Conservation (phyloP, 2,888 invertebrate species). For the Tinea semifulvella region DNA sequence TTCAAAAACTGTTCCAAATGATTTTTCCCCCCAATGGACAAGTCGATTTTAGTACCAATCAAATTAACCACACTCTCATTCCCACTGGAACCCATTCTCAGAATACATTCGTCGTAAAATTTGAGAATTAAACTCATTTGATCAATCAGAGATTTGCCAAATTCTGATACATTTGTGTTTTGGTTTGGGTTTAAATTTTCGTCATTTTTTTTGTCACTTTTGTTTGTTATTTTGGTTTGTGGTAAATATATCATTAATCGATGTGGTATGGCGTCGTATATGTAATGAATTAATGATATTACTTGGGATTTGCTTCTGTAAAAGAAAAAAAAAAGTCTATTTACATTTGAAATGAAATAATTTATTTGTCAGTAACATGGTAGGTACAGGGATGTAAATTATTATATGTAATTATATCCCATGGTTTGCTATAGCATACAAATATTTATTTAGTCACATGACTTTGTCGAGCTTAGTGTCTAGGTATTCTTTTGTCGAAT, state of each 20-base stretch:
- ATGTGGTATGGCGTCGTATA: slow-evolving; percentile 42
- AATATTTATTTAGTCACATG: too few relatives aligned
- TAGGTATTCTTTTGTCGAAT: too few relatives aligned
- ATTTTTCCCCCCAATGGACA: slow-evolving; percentile 33
- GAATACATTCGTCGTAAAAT: slow-evolving; percentile 39
- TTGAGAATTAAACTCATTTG: slow-evolving; percentile 32
- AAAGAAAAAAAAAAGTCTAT: slow-evolving; percentile 19
- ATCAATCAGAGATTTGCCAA: slow-evolving; percentile 34
- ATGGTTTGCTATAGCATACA: too few relatives aligned
- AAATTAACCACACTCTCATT: slow-evolving; percentile 26
- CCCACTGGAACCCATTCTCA: slow-evolving; percentile 40
- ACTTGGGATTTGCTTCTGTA: slow-evolving; percentile 45
- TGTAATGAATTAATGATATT: slow-evolving; percentile 42
- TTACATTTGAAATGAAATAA: too few relatives aligned
- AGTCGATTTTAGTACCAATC: slow-evolving; percentile 39
- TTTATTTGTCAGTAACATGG: too few relatives aligned
- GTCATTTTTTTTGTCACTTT: slow-evolving; percentile 19
- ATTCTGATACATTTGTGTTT: too few relatives aligned
- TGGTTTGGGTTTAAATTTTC: too few relatives aligned
- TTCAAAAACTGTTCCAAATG: slow-evolving; percentile 31
- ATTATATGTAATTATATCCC: too few relatives aligned
- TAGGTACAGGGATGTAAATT: too few relatives aligned
- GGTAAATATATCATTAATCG: slow-evolving; percentile 36
- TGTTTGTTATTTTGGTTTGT: slow-evolving; percentile 29
- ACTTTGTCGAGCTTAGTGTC: too few relatives aligned